These are phyloP conservation scores for Ligdia adustata DNA, from an alignment of 2,888 invertebrate genomes.

Conservation along the genomic window DNA sequence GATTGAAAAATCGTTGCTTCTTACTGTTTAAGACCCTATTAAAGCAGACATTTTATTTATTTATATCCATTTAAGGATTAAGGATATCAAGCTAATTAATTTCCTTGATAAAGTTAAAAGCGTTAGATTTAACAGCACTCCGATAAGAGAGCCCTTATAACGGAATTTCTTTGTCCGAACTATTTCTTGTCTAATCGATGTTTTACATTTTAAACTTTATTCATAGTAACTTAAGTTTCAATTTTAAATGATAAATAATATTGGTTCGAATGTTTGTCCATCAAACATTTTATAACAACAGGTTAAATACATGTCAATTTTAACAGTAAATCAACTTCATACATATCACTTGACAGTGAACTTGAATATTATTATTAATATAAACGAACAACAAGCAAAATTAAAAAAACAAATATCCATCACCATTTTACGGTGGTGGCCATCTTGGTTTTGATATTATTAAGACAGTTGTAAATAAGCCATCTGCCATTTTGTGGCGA, in stretches of 20 bases:
- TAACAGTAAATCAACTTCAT: constrained; percentile 14
- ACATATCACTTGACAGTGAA: background rate
- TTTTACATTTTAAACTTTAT: constrained; percentile 3
- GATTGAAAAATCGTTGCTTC: no score
- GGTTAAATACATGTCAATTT: constrained; percentile 1
- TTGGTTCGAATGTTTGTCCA: constrained; percentile 35
- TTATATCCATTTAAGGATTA: constrained; percentile 13
- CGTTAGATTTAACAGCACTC: constrained; percentile 16
- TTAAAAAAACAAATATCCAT: no score
- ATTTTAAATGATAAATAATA: constrained; percentile 30
- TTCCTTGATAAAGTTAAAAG: constrained; percentile 20
- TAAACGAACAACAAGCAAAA: no score
- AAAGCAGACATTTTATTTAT: background rate
- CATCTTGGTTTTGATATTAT: no score
- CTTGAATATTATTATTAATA: no score
- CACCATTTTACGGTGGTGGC: no score
- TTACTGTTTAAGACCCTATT: background rate
- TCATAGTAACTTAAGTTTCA: background rate
- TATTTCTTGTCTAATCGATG: background rate
- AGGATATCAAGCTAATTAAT: constrained; percentile 21
- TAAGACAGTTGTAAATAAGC: no score
- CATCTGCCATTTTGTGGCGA: no score
- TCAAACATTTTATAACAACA: constrained; percentile 25
- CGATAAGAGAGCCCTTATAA: constrained; percentile 26
- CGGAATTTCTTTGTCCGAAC: constrained; percentile 16